Percentiles rank a stretch among this genome's conserved stretches.
phyloP scores from a whole-genome alignment of 2,888 invertebrate genomes.

The Dastarcus helophoroides region DNA sequence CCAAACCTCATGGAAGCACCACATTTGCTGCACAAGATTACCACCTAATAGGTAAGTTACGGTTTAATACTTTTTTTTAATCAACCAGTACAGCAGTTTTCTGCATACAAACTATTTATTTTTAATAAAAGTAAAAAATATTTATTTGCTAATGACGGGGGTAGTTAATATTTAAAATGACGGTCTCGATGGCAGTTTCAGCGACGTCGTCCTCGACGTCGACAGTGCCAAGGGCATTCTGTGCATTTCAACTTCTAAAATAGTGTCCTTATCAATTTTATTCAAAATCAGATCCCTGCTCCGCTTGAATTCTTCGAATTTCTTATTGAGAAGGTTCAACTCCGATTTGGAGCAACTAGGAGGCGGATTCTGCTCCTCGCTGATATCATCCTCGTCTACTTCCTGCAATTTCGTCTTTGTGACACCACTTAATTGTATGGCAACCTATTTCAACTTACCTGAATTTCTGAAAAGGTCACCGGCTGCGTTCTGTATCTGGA shows the following conservation, averaged over 20 bases:
- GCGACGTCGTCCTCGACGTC: conserved; percentile 23
- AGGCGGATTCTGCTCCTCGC: conserved; percentile 19
- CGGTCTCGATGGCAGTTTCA: conserved; percentile 28
- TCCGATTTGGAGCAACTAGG: conserved; percentile 36
- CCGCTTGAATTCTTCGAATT: conserved; percentile 47
- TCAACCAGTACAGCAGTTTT: too few species aligned
- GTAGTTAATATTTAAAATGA: conserved; percentile 25
- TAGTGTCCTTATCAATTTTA: conserved; percentile 10
- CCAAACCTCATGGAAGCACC: too few species aligned
- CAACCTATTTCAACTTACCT: conserved; percentile 39
- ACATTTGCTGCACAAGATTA: too few species aligned
- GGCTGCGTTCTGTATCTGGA: conserved; percentile 56
- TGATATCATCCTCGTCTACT: conserved; percentile 55
- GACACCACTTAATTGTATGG: too few species aligned
- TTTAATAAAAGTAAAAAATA: too few species aligned
- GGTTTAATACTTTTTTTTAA: too few species aligned
- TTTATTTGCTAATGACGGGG: too few species aligned
- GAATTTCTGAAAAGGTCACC: conserved; percentile 66
- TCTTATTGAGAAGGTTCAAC: conserved; percentile 37
- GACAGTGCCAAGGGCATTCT: conserved; percentile 19
- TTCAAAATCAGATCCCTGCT: conserved; percentile 33
- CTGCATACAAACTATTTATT: too few species aligned
- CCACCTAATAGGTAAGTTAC: too few species aligned
- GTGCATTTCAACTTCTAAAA: conserved; percentile 14
- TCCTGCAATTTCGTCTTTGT: too few species aligned